These are phyloP conservation scores for Ormyrus nitidulus DNA, from an alignment of 2,888 invertebrate species.

Conservation along the genomic window DNA sequence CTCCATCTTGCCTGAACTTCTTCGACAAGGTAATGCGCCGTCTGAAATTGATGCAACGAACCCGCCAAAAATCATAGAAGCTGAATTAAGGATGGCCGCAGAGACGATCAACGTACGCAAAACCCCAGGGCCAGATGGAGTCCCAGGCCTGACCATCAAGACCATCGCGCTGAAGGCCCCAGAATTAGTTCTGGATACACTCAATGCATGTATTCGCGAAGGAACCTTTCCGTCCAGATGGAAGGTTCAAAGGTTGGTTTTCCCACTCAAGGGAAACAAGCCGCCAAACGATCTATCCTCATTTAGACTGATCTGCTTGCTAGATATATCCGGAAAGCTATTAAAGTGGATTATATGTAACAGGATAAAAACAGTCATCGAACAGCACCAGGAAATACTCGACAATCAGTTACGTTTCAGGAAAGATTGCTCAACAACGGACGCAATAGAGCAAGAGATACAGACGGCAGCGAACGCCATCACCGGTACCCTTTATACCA, in stretches of 20 bases:
- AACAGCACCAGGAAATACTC: background rate
- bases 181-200: background rate
- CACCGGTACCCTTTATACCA: background rate
- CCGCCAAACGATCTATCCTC: conserved; percentile 50
- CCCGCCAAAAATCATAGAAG: background rate
- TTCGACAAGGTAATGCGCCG: background rate
- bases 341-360: conserved; percentile 5
- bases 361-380: background rate
- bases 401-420: background rate
- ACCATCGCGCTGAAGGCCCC: background rate
- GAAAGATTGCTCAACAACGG: background rate
- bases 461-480: background rate
- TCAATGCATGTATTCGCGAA: conserved; percentile 21
- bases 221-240: conserved; percentile 55
- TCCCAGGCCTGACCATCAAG: background rate
- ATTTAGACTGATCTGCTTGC: conserved; percentile 32
- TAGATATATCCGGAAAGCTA: conserved; percentile 45
- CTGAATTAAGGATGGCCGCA: background rate
- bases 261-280: conserved; percentile 52
- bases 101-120: background rate
- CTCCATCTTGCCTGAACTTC: background rate
- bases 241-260: conserved; percentile 54
- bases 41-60: background rate
- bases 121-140: background rate
- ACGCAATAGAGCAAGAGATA: background rate